Conservation (phyloP, 2,797 vertebrate genomes). For the Squalus acanthias region DNA sequence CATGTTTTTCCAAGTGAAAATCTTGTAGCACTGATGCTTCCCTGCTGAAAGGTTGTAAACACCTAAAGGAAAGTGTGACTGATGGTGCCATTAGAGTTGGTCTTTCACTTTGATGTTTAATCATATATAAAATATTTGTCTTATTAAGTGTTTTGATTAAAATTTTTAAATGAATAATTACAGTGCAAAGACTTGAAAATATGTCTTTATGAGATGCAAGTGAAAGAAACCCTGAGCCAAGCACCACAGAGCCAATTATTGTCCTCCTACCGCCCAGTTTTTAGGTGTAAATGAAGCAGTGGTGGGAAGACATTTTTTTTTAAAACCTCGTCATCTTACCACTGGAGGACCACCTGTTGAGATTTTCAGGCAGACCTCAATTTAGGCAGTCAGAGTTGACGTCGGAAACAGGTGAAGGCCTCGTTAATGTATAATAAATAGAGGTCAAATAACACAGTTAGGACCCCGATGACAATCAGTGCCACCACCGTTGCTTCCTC, state of each 20-base stretch:
- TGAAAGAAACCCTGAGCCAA: background rate
- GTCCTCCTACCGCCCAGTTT: background rate
- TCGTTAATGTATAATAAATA: background rate
- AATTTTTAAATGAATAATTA: slow-evolving; percentile 24
- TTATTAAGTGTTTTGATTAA: background rate
- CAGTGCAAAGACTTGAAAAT: background rate
- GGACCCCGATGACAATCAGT: background rate
- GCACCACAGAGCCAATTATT: background rate
- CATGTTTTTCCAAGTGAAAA: background rate
- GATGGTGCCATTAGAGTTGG: background rate
- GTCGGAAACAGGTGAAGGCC: background rate
- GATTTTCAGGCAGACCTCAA: background rate
- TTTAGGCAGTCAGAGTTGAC: background rate
- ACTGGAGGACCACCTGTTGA: background rate
- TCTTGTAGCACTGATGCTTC: background rate
- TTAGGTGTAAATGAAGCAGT: background rate
- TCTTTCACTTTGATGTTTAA: background rate
- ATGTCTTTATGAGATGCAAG: background rate
- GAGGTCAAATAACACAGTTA: background rate
- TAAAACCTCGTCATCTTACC: background rate
- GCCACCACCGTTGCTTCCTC: background rate
- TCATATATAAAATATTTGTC: background rate
- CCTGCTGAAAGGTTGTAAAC: background rate
- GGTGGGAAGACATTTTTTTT: background rate
- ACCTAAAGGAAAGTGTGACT: background rate